Evolutionary conservation across 2,888 invertebrate genomes (phyloP), one percentile per base, ranked within the genome.

Genomic region (Napeogenes sylphis): DNA sequence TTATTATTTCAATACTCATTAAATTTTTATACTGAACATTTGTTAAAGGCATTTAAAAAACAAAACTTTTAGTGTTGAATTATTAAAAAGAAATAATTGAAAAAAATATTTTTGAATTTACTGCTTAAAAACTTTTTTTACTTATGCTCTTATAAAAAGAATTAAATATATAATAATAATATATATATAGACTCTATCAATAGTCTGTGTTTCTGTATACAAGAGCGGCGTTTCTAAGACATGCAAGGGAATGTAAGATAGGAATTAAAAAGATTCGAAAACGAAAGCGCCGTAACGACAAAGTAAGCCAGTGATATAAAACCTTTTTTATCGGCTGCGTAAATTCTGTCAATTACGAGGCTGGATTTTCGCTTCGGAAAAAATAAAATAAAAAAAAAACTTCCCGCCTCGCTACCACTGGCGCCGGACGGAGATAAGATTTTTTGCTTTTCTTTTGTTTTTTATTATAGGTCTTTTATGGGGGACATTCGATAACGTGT

Each of bases 261-360:
- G 38, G 55, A 30, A 55, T 55, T 45, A 51, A 62, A 62, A 64
- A 63, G 59, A 64, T 66, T 66, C 55, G 64, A 66, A 66, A 66
- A 62, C 64, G 62, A 64, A 64, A 63, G 66, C 62, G 58, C 47
- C 56, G 45, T 38, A 59, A 62, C 38, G 45, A 62, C 62, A 58
- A 62, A 60, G 47, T 66, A 64, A 71, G 71, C 72, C 70, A 71
- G 71, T 73, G 73, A 75, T 75, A 76, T 75, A 75, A 76, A 75
- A 73, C 73, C 73, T 71, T 70, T 70, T 79, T 82, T 85, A 85
- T 84, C 84, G 75, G 70, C 74, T 74, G 79, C 83, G 84, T 85
- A 85, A 85, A 83, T 85, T 85, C 81, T 80, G 82, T 83, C 84
- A 83, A 85, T 84, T 83, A 83, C 82, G 73, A 75, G 72, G 71